Conservation (phyloP, 2,888 invertebrate species). For the Parasteatoda lunata region DNA sequence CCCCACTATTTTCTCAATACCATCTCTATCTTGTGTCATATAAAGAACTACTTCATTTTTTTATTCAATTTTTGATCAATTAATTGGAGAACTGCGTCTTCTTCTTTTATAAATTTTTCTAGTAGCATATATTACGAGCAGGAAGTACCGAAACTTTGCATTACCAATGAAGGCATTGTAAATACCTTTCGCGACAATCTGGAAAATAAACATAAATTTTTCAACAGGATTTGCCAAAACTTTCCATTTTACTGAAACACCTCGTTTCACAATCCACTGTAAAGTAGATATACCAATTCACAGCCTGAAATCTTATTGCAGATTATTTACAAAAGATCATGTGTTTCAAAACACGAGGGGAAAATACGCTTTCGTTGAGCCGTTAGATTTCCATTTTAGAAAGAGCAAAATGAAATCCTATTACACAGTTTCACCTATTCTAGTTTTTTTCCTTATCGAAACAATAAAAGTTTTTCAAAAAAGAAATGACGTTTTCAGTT, state of each 20-base stretch:
- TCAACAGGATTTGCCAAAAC: background rate
- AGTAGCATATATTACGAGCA: too few relatives aligned
- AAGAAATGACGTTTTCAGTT: slow-evolving; percentile 35
- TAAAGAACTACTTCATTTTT: too few relatives aligned
- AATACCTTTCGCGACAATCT: too few relatives aligned
- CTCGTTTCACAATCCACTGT: slow-evolving; percentile 15
- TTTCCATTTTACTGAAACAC: slow-evolving; percentile 8
- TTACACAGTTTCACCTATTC: slow-evolving; percentile 35
- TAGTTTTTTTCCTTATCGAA: slow-evolving; percentile 42
- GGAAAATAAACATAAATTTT: too few relatives aligned
- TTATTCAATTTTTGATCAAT: too few relatives aligned
- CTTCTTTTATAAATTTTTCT: too few relatives aligned
- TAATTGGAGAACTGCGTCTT: too few relatives aligned
- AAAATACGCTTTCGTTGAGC: slow-evolving; percentile 25
- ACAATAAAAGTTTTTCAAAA: slow-evolving; percentile 37
- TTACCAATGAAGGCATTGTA: too few relatives aligned
- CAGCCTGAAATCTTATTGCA: slow-evolving; percentile 33
- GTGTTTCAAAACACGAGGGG: slow-evolving; percentile 28
- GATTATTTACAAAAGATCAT: slow-evolving; percentile 44
- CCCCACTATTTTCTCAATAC: too few relatives aligned
- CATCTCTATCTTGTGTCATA: too few relatives aligned
- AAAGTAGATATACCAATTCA: slow-evolving; percentile 41
- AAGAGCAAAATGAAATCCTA: slow-evolving; percentile 49
- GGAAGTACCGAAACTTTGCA: too few relatives aligned
- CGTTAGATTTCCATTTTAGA: slow-evolving; percentile 49